These are phyloP conservation scores for Hyaena hyaena DNA, from an alignment of 2,113 vertebrate genomes.

Conservation along the genomic window DNA sequence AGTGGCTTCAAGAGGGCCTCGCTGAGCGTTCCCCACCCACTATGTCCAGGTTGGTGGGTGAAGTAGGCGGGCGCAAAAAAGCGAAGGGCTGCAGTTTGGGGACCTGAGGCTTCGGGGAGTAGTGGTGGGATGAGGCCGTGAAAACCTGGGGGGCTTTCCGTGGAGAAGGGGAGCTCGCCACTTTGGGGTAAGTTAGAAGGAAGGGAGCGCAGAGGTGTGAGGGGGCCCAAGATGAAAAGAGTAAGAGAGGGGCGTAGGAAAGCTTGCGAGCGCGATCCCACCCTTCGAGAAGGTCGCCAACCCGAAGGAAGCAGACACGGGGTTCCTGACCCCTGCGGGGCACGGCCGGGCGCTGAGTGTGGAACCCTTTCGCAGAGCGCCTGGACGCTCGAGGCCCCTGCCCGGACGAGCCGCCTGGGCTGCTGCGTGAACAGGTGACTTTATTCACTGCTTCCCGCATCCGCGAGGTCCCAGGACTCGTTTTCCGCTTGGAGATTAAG, in stretches of 20 bases:
- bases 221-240: not conserved
- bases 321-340: not conserved
- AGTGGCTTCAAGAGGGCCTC: not conserved
- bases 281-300: not conserved
- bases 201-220: not conserved
- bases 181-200: not conserved
- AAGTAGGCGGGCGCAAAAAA: not conserved
- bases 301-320: not conserved
- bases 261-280: not conserved
- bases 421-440: slow-evolving; percentile 40
- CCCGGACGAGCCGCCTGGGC: not conserved
- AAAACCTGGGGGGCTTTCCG: not conserved
- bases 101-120: not conserved
- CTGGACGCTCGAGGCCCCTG: not conserved
- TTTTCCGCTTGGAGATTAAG: slow-evolving; percentile 64
- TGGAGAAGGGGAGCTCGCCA: not conserved
- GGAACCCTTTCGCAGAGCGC: not conserved
- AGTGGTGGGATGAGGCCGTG: not conserved
- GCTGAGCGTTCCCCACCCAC: not conserved
- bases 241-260: not conserved
- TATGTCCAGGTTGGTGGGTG: not conserved
- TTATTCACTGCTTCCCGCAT: not conserved
- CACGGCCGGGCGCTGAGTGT: not conserved
- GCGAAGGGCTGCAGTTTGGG: not conserved
- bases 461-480: not conserved